phyloP scores from a whole-genome alignment of 2,113 vertebrate genomes.

The Melozone crissalis region DNA sequence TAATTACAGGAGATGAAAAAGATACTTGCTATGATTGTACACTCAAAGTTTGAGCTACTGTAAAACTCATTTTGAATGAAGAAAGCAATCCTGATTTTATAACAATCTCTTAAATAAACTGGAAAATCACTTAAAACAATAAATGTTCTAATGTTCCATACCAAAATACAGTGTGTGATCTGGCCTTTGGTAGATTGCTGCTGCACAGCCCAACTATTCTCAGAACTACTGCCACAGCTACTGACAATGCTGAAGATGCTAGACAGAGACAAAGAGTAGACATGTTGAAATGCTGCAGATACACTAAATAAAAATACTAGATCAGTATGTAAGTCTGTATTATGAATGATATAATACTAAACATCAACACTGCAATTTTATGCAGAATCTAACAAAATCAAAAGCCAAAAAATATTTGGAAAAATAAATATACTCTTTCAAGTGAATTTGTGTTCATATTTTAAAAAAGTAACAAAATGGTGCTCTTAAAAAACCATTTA shows the following conservation, averaged over 20 bases:
- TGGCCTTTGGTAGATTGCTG: slow-evolving; percentile 39
- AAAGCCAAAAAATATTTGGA: background rate
- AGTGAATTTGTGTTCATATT: background rate
- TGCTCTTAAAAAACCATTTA: background rate
- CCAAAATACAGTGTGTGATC: slow-evolving; percentile 38
- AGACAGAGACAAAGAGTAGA: slow-evolving; percentile 39
- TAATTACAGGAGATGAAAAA: background rate
- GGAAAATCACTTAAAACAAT: background rate
- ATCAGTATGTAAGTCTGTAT: background rate
- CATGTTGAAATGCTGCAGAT: background rate
- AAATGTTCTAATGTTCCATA: background rate
- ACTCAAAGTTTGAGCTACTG: background rate
- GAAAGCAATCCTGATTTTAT: background rate
- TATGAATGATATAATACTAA: background rate
- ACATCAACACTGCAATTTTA: background rate
- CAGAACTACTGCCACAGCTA: slow-evolving; percentile 46
- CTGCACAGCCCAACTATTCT: slow-evolving; percentile 45
- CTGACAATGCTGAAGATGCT: slow-evolving; percentile 36
- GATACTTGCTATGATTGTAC: background rate
- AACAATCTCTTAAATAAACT: background rate
- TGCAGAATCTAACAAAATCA: background rate
- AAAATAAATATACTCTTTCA: background rate
- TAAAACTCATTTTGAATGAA: background rate
- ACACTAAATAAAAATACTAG: background rate
- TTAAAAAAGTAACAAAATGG: background rate